Evolutionary conservation across 2,113 vertebrate species (phyloP), one percentile per base, ranked within the genome.

Genomic region (Thymallus thymallus): DNA sequence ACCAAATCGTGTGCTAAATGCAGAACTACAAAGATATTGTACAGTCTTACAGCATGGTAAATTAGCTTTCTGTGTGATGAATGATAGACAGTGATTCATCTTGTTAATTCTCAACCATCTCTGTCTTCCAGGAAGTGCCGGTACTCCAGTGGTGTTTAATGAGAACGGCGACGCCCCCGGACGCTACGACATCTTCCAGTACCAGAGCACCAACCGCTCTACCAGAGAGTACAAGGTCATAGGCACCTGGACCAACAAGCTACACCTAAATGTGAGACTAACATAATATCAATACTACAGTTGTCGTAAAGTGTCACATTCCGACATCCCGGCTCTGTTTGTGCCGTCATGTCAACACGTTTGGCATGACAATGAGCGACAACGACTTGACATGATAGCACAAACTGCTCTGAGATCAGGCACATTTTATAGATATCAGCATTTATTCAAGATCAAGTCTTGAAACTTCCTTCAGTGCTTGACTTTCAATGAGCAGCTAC

Each of bases 151-250:
- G 80, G 90, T 96, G 79, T 99, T 98, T 86, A 99, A 99, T 85
- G 96, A 99, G 90, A 99, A 99, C 4, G 98, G 98, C 78, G 98
- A 99, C 67, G 98, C 98, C 61, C 98, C 98, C 2, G 98, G 98
- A 35, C 94, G 98, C 64, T 99, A 99, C 18, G 96, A 99, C 80
- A 99, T 99, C 88, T 99, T 97, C 89, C 98, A 99, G 82, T 99
- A 99, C 91, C 98, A 99, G 90, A 94, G 94, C 79, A 24, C 35
- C 35, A 97, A 98, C 85, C 93, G 86, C 78, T 92, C 93, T 1
- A 96, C 91, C 29, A 83, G 96, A 14, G 98, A 98, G 87, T 99
- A 99, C 91, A 95, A 93, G 93, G 86, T 97, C 84, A 98, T 99
- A 32, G 98, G 98, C 55, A 95, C 96, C 46, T 99, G 98, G 98